Evolutionary conservation across 2,113 vertebrate species (phyloP), one percentile per base, ranked within the genome.

Genomic region (Cairina moschata): DNA sequence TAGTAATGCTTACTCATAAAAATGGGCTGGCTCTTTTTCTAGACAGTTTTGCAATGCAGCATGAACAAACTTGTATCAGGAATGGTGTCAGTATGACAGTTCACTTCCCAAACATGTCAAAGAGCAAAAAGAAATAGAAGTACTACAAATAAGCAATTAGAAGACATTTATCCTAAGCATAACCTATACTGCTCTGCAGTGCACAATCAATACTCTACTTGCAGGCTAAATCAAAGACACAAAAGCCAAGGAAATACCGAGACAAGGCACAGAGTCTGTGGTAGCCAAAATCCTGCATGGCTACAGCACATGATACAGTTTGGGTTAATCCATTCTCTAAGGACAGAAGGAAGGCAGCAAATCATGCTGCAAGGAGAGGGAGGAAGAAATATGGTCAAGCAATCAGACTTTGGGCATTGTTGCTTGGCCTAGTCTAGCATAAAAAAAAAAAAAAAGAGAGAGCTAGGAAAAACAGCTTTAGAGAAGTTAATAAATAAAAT

Each of bases 301-400:
- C 58, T 73, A 16, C 0, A 0, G 11, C 73, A 13, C 7, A 12
- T 11, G 20, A 42, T 0, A 32, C 50, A 28, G 31, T 11, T 4
- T 15, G 17, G 34, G 38, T 68, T 66, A 90, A 66, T 21, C 34
- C 54, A 15, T 7, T 62, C 62, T 56, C 12, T 18, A 38, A 20
- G 34, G 56, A 29, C 26, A 42, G n/a, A 60, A 52, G 31, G 48
- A 29, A 84, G 56, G 60, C 62, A 66, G 44, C 21, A 86, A 87
- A 79, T 25, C 50, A 62, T 6, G 8, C 66, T 77, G 62, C 54
- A 73, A 26, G 29, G n/a, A 79, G 69, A 69, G 29, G 69, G 17
- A 73, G 82, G 42, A 86, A 13, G 48, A 83, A 91, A 77, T 17
- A 17, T 12, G 40, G 55, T 36, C 54, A 76, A 65, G 58, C 74